Conservation (phyloP, 2,797 vertebrate genomes). For the Gorsachius magnificus region DNA sequence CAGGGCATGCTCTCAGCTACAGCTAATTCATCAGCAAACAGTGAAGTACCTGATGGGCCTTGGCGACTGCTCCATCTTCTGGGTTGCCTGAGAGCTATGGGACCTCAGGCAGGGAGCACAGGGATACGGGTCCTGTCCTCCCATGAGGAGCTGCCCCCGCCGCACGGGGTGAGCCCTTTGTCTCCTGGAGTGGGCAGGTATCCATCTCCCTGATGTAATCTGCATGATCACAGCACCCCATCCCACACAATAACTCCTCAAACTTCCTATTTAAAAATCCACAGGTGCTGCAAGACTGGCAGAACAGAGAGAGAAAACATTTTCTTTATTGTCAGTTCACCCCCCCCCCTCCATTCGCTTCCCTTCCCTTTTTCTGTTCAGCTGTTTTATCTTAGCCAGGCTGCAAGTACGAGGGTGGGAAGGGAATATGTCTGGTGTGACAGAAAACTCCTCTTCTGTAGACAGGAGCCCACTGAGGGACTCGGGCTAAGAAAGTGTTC, state of each 20-base stretch:
- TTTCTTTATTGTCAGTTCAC: neutral
- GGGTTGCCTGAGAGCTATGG: neutral
- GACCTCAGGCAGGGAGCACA: neutral
- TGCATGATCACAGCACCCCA: neutral
- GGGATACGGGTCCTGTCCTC: neutral
- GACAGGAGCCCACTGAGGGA: neutral
- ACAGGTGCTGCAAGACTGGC: neutral
- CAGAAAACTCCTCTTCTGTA: neutral
- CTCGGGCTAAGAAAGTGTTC: neutral
- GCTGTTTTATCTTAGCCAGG: neutral
- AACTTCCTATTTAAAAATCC: neutral
- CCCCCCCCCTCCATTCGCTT: neutral
- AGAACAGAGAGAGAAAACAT: neutral
- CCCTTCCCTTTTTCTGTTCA: neutral
- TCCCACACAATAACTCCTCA: neutral
- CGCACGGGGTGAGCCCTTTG: neutral
- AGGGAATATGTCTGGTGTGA: neutral
- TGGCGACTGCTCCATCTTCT: neutral
- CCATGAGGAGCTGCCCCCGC: rapidly evolving
- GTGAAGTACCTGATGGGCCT: neutral
- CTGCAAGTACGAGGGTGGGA: neutral
- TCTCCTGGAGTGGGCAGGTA: neutral
- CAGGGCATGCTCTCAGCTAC: neutral
- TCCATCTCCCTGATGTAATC: neutral
- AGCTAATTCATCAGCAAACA: neutral